Evolutionary conservation across 2,797 vertebrate species (phyloP).

Genomic region (Tenualosa thibaudeaui): DNA sequence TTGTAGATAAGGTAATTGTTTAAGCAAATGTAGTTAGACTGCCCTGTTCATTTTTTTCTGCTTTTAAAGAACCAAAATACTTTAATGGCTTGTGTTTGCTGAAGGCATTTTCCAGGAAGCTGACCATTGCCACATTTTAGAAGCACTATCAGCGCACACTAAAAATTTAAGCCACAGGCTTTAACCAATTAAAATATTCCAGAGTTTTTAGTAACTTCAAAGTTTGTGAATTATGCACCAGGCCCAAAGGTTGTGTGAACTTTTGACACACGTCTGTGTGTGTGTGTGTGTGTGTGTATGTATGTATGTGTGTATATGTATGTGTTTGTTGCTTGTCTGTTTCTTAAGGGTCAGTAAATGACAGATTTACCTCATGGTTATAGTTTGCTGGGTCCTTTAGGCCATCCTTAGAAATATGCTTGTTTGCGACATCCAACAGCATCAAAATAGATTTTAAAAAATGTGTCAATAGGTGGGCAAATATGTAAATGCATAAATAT

Average conservation of each 20-base stretch:
- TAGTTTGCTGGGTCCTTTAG: too few relatives aligned
- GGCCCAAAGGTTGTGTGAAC: neutral
- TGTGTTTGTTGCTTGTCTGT: too few relatives aligned
- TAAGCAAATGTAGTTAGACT: neutral
- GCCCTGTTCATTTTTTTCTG: neutral
- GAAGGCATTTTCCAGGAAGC: neutral
- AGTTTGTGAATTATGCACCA: conserved; percentile 11
- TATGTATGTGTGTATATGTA: too few relatives aligned
- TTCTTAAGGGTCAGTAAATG: too few relatives aligned
- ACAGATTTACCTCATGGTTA: too few relatives aligned
- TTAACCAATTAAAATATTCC: conserved; percentile 8
- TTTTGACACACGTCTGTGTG: neutral
- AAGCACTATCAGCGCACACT: neutral
- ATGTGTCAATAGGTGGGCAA: neutral
- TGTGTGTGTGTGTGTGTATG: neutral
- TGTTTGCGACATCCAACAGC: too few relatives aligned
- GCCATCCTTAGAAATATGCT: too few relatives aligned
- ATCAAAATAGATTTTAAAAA: too few relatives aligned
- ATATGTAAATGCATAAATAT: neutral
- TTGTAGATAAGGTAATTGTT: neutral
- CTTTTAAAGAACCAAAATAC: neutral
- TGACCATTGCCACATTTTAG: neutral
- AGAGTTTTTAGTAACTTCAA: neutral
- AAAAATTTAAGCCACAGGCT: neutral
- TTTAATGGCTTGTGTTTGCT: neutral